Conservation (phyloP, 1,140 invertebrate species). For the Bathynomus jamesi region DNA sequence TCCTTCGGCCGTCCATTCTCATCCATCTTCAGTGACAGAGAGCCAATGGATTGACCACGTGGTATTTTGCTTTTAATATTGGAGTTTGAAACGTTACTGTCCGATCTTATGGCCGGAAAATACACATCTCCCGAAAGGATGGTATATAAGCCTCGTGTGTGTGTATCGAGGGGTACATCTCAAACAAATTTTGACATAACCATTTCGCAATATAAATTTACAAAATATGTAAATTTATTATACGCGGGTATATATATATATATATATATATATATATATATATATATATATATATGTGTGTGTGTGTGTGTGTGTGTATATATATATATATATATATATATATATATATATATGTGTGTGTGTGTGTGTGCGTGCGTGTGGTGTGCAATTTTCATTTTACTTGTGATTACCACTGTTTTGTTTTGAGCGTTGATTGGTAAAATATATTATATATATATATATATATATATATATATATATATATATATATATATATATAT, state of each 20-base stretch:
- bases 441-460: not conserved
- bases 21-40: not conserved
- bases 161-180: too few species aligned
- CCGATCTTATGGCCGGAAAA: not conserved
- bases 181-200: too few species aligned
- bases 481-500: constrained; percentile 3
- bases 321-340: constrained; percentile 3
- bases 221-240: not conserved
- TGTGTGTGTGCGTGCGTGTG: too few species aligned
- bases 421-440: too few species aligned
- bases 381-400: too few species aligned
- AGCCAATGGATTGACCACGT: not conserved
- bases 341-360: constrained; percentile 1
- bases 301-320: not conserved
- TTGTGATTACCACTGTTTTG: too few species aligned
- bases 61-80: not conserved
- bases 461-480: constrained; percentile 3
- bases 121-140: not conserved
- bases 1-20: not conserved
- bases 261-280: constrained; percentile 3
- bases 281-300: not conserved
- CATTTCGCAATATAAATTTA: not conserved
- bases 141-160: too few species aligned
- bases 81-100: not conserved
- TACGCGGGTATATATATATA: not conserved